Evolutionary conservation across 2,113 vertebrate genomes (phyloP), one percentile per base, ranked within the genome.

Genomic region (Sceloporus undulatus): DNA sequence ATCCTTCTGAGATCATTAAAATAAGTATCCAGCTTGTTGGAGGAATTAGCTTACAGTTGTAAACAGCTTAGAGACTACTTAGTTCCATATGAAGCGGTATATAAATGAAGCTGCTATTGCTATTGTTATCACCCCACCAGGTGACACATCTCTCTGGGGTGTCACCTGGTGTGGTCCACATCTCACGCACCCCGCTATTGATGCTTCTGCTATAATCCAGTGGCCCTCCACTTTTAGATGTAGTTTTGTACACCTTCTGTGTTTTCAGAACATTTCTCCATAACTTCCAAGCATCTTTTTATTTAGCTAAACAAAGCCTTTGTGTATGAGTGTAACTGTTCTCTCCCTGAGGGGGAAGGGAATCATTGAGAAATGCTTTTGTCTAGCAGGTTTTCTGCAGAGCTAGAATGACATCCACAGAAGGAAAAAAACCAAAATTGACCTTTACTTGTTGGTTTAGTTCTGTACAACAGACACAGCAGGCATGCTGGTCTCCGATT

Each of bases 281-380:
- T 84, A 38, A 66, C 79, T 89, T 88, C 66, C 82, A 85, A 66
- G 34, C 87, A 81, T 87, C 79, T 90, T 9, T 85, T 79, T 13
- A 4, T 90, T 38, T 70, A 38, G 11, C 21, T 0, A 0, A 89
- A 38, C 0, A 71, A 84, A 85, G 25, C 1, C 77, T 8, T 38
- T 65, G n/a, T 74, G 81, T 89, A 70, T 80, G 66, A 76, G 14
- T 2, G 3, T 66, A 84, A 29, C 27, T 89, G 40, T 0, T 62
- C 75, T 91, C 42, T 42, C 25, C 25, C n/a, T 52, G 54, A 10
- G 56, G 42, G 10, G 38, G 56, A 80, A 88, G 59, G 4, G 71
- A 75, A 29, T 0, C 0, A 19, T 29, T 1, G n/a, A 66, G 88
- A 75, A 54, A 85, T 62, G 59, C 56, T 85, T 85, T 25, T 66